Conservation (phyloP, 1,140 invertebrate species). For the Megalopta genalis region DNA sequence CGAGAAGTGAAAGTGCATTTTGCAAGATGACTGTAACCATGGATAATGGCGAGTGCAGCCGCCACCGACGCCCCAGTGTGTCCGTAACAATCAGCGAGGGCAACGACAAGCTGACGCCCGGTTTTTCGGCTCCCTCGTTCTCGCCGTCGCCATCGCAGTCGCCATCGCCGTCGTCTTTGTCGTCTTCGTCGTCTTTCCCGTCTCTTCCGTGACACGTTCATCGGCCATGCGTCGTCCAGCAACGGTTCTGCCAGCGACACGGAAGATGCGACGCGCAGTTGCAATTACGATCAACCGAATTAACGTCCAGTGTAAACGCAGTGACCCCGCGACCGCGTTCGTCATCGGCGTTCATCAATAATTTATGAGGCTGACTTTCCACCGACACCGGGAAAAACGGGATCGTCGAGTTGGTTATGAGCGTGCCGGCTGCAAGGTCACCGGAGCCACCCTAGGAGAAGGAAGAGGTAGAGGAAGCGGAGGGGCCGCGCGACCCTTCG, state of each 20-base stretch:
- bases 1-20: slow-evolving; percentile 72
- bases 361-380: slow-evolving; percentile 50
- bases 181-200: background rate
- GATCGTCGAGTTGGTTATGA: slow-evolving; percentile 45
- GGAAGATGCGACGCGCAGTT: slow-evolving; percentile 1
- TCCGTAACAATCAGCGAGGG: slow-evolving; percentile 33
- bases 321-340: slow-evolving; percentile 12
- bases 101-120: slow-evolving; percentile 36
- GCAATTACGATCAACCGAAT: slow-evolving; percentile 13
- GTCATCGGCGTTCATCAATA: slow-evolving; percentile 34
- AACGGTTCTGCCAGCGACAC: background rate
- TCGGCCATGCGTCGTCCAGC: background rate
- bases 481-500: slow-evolving; percentile 16
- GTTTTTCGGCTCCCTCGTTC: slow-evolving; percentile 15
- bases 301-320: slow-evolving; percentile 13
- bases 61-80: slow-evolving; percentile 46
- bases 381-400: background rate
- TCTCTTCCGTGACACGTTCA: no score
- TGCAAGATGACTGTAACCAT: slow-evolving; percentile 57
- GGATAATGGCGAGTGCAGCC: slow-evolving; percentile 49
- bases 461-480: slow-evolving; percentile 30
- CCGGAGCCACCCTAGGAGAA: slow-evolving; percentile 1
- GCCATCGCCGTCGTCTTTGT: no score
- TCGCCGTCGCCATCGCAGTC: background rate
- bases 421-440: slow-evolving; percentile 38